Percentiles rank a stretch among this genome's conserved stretches.
phyloP scores from a whole-genome alignment of 2,888 invertebrate species.

The Parascotia fuliginaria region DNA sequence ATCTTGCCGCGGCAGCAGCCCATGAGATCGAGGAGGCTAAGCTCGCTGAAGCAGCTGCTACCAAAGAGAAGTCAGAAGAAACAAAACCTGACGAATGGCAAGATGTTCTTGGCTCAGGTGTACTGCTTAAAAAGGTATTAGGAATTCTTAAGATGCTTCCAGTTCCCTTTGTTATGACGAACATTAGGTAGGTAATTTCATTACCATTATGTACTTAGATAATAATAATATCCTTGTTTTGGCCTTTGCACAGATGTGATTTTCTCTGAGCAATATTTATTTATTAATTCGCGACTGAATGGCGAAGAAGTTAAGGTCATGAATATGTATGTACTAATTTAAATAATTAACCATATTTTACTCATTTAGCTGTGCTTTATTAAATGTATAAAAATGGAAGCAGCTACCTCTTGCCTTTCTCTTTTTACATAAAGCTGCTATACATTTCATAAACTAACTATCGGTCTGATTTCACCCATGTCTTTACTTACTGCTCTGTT shows the following conservation, averaged over 20 bases:
- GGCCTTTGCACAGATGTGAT: not conserved
- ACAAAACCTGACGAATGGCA: slow-evolving; percentile 86
- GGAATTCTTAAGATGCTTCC: not conserved
- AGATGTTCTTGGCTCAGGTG: slow-evolving; percentile 92
- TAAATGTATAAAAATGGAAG: not conserved
- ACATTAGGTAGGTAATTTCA: too few relatives aligned
- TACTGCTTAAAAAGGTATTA: slow-evolving; percentile 86
- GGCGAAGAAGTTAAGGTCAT: not conserved
- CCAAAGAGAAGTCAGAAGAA: slow-evolving; percentile 61
- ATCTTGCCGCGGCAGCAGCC: slow-evolving; percentile 85
- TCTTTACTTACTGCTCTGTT: too few relatives aligned
- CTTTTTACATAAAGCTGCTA: too few relatives aligned
- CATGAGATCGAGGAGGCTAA: slow-evolving; percentile 84
- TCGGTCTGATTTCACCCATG: too few relatives aligned
- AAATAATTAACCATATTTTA: not conserved
- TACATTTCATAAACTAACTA: too few relatives aligned
- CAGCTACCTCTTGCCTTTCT: not conserved
- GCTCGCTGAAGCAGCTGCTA: slow-evolving; percentile 70
- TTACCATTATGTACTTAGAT: too few relatives aligned
- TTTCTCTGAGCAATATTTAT: not conserved
- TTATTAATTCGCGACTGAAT: not conserved
- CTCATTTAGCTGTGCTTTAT: not conserved
- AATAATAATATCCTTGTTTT: not conserved
- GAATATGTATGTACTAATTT: not conserved
- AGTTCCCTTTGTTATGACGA: too few relatives aligned